Base-by-base conservation (phyloP, 2,797 vertebrate species). In the Gallirallus australis region DNA sequence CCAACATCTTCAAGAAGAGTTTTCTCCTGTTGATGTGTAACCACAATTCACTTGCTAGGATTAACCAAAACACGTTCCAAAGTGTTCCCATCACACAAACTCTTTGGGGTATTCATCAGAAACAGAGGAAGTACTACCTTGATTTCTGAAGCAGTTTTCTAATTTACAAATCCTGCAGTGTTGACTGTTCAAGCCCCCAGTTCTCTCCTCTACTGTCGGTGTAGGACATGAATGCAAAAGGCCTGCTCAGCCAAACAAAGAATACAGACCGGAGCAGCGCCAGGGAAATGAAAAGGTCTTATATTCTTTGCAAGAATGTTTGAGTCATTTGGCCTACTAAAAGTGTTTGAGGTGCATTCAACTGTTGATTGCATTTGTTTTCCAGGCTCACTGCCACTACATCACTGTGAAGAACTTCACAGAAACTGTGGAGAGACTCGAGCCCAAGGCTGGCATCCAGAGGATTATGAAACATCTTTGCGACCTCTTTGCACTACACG, bases 371-470 rank as follows among this genome's bases (percentile, higher is more conserved):
- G 64, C 70, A 12, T 79, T 84, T 85, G 96, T 94, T 97, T 96
- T 94, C 71, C 73, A 98, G 98, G 98, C 97, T 57, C 98, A 98
- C 89, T 97, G 96, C 96, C 98, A 98, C 86, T 98, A 98, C 63
- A 24, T 97, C 61, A 88, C 90, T 27, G 98, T 98, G 92, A 98
- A 97, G 89, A 97, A 81, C 85, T 98, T 98, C 35, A 83, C 48
- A 79, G 96, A 97, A 71, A 86, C 90, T 5, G 68, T 98, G 85
- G 93, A 96, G 81, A 96, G 94, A 42, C 93, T 98, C 3, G 73
- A 95, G 64, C 61, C 84, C 9, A 96, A 97, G 14, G 94, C 97
- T 70, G 97, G 81, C 37, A 97, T 98, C 85, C 93, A 97, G 78
- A 97, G 90, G 86, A 96, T 97, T 61, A 96, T 98, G 79, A 97